Conservation (phyloP, 2,113 vertebrate genomes). For the Todiramphus chloris region DNA sequence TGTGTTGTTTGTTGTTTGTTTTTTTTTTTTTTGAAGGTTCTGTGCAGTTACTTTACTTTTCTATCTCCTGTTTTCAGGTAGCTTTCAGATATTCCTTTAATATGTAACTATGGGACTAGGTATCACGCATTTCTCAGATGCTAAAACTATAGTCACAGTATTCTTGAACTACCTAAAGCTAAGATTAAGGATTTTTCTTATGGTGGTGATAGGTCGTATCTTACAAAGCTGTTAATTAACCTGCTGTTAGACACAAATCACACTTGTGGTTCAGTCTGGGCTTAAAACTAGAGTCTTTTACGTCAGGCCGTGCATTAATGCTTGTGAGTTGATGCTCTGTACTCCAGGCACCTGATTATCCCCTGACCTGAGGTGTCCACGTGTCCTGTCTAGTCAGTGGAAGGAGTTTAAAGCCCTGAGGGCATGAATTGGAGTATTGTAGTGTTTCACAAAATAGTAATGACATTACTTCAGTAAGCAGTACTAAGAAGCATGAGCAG, state of each 20-base stretch:
- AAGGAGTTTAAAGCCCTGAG: background rate
- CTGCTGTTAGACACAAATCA: background rate
- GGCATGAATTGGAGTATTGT: background rate
- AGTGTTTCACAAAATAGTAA: constrained; percentile 20
- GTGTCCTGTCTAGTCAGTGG: background rate
- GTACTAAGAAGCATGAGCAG: background rate
- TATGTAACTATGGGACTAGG: background rate
- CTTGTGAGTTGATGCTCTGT: background rate
- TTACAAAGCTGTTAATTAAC: background rate
- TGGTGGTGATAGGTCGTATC: background rate
- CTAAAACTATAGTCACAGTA: background rate
- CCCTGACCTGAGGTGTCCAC: background rate
- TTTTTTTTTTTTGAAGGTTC: background rate
- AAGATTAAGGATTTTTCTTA: background rate
- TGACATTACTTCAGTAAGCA: background rate
- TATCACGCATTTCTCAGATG: background rate
- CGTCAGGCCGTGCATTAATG: background rate
- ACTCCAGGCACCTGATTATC: background rate
- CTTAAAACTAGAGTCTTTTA: background rate
- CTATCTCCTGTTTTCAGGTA: background rate
- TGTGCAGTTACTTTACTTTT: background rate
- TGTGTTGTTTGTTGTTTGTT: background rate
- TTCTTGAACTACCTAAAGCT: background rate
- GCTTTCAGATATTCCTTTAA: background rate
- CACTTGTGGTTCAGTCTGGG: background rate